Evolutionary conservation across 2,888 invertebrate species (phyloP), one percentile per base, ranked within the genome.

Genomic region (Lissocephala sabroskyi): DNA sequence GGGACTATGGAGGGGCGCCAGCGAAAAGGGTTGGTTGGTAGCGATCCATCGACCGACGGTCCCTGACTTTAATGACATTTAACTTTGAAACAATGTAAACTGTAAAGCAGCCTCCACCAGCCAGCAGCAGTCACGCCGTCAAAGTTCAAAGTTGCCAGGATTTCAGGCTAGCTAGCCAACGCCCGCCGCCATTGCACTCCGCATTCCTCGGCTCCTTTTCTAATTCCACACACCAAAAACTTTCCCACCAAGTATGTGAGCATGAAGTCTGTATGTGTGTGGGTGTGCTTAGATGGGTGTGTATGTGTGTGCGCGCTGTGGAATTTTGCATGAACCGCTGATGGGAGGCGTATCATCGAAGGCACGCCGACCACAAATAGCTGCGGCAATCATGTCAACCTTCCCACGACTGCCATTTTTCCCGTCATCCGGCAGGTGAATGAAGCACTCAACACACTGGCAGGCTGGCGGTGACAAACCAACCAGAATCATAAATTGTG

Each of bases 31-130:
- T 59, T 49, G n/a, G 26, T 26, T 26, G 26, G 26, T 9, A 35
- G 16, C 17, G 10, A 16, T 14, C 2, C 6, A 10, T 3, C 5
- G 16, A 17, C 14, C 17, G n/a, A 19, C 10, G 37, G 28, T 10
- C 52, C n/a, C n/a, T 46, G 37, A 59, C 70, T 65, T 65, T 73
- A 76, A 71, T 74, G 77, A 73, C 74, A 73, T 73, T 73, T 76
- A 73, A 74, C 71, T 73, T 73, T 65, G 74, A 68, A 61, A 76
- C 76, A 76, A 68, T 68, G 77, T 73, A 76, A 73, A 73, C 76
- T n/a, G 75, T 56, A 52, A 60, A 41, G 41, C 11, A n/a, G 3
- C 48, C 53, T 41, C 16, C 26, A 40, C 30, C 49, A 49, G 39
- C 51, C 40, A 30, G 23, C 32, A 41, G 37, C 33, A 29, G 44